These are phyloP conservation scores for Sebastes taczanowskii DNA, from an alignment of 2,797 vertebrate species.

Conservation along the genomic window DNA sequence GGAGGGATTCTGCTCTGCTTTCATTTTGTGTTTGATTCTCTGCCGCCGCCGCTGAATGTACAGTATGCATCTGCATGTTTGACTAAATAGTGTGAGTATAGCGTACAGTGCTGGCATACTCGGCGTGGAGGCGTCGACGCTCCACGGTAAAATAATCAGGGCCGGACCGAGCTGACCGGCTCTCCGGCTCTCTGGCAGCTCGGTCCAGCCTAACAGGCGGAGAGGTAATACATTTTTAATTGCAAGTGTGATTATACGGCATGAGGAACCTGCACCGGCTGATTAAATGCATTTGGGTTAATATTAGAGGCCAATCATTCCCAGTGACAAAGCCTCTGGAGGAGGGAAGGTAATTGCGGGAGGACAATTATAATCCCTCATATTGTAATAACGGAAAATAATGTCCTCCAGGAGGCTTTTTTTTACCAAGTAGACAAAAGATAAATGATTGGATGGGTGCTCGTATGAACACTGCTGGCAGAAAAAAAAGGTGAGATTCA, in stretches of 20 bases:
- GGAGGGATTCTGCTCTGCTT: constrained; percentile 14
- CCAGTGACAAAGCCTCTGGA: constrained; percentile 77
- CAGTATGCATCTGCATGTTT: constrained; percentile 37
- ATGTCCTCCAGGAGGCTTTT: constrained; percentile 72
- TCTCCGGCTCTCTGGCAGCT: constrained; percentile 51
- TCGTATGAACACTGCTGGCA: constrained; percentile 53
- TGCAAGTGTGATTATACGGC: constrained; percentile 82
- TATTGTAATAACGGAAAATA: constrained; percentile 82
- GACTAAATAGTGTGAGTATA: constrained; percentile 13
- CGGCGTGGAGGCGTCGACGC: background rate
- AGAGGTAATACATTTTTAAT: constrained; percentile 85
- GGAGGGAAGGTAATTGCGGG: constrained; percentile 79
- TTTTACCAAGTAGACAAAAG: constrained; percentile 64
- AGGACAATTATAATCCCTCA: constrained; percentile 83
- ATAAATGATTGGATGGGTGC: constrained; percentile 71
- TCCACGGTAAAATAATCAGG: constrained; percentile 50
- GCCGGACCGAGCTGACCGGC: constrained; percentile 35
- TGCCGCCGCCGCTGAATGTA: constrained; percentile 1
- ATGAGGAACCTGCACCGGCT: constrained; percentile 77
- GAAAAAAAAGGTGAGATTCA: constrained; percentile 48
- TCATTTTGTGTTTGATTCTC: constrained; percentile 40
- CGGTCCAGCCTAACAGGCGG: constrained; percentile 54
- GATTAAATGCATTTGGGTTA: constrained; percentile 85
- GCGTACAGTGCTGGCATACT: constrained; percentile 18
- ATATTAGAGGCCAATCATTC: constrained; percentile 84